phyloP scores from a whole-genome alignment of 2,797 vertebrate species.

The Hipposideros larvatus region DNA sequence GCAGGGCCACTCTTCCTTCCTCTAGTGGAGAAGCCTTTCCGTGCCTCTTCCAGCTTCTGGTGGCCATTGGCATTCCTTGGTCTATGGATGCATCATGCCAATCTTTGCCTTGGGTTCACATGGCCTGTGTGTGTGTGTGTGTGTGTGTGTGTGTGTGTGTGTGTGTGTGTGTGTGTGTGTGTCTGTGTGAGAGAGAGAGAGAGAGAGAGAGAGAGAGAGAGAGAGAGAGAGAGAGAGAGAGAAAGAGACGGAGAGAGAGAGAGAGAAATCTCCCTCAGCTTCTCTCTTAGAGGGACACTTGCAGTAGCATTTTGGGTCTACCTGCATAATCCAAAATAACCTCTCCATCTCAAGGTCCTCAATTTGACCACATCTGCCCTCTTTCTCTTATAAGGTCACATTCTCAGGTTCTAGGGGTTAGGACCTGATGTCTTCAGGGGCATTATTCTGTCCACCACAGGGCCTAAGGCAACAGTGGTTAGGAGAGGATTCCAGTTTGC shows the following conservation, averaged over 20 bases:
- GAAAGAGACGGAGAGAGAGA: too few species aligned
- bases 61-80: not conserved
- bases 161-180: too few species aligned
- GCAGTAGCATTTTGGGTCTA: too few species aligned
- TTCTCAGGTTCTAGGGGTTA: not conserved
- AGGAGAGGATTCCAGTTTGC: not conserved
- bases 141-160: not conserved
- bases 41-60: not conserved
- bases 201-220: too few species aligned
- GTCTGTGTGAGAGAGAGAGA: too few species aligned
- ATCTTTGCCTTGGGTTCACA: not conserved
- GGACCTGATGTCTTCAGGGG: not conserved
- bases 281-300: not conserved
- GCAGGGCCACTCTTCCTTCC: fast-evolving
- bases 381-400: not conserved
- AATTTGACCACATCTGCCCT: not conserved
- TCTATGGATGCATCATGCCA: not conserved
- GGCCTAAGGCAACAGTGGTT: not conserved
- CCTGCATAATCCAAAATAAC: not conserved
- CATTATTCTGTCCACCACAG: not conserved
- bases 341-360: not conserved
- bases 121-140: not conserved
- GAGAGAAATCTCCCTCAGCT: not conserved
- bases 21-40: not conserved
- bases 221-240: too few species aligned